Percentiles rank a stretch among this genome's conserved stretches.
These are phyloP conservation scores for Opisthograptis luteolata DNA, from an alignment of 2,888 invertebrate genomes.

Conservation along the genomic window DNA sequence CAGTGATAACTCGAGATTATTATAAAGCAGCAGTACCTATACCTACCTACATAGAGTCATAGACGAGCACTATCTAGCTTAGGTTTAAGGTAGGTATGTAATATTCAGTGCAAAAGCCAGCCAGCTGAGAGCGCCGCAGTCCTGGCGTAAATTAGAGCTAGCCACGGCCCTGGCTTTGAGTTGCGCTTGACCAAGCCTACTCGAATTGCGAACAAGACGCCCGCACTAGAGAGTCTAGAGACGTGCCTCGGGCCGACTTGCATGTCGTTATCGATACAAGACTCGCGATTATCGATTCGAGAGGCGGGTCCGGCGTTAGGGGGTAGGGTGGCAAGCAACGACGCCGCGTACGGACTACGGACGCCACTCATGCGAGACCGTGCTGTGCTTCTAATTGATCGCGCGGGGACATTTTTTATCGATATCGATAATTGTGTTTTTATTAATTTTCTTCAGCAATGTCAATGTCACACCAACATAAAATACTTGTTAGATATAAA, in stretches of 20 bases:
- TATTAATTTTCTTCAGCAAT: background rate
- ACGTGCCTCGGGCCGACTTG: constrained; percentile 40
- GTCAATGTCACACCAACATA: background rate
- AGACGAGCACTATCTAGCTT: background rate
- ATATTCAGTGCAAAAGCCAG: constrained; percentile 48
- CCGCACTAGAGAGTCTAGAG: constrained; percentile 63
- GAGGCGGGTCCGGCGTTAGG: constrained; percentile 45
- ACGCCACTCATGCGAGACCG: constrained; percentile 77
- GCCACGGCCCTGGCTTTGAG: constrained; percentile 72
- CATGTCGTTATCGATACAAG: constrained; percentile 64
- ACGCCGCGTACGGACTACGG: constrained; percentile 51
- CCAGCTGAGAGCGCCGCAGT: constrained; percentile 40
- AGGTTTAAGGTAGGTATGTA: constrained; percentile 34
- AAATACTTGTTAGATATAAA: too few species aligned
- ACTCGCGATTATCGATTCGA: constrained; percentile 71
- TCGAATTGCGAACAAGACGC: constrained; percentile 77
- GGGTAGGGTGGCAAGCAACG: constrained; percentile 52
- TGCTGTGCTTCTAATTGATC: constrained; percentile 77
- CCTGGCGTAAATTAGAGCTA: constrained; percentile 72
- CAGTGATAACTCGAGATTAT: too few species aligned
- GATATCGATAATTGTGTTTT: constrained; percentile 39
- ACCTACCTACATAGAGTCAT: background rate
- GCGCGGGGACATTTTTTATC: constrained; percentile 54
- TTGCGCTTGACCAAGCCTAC: constrained; percentile 82
- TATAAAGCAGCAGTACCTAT: background rate